phyloP scores from a whole-genome alignment of 2,888 invertebrate species.

The Aricia artaxerxes region DNA sequence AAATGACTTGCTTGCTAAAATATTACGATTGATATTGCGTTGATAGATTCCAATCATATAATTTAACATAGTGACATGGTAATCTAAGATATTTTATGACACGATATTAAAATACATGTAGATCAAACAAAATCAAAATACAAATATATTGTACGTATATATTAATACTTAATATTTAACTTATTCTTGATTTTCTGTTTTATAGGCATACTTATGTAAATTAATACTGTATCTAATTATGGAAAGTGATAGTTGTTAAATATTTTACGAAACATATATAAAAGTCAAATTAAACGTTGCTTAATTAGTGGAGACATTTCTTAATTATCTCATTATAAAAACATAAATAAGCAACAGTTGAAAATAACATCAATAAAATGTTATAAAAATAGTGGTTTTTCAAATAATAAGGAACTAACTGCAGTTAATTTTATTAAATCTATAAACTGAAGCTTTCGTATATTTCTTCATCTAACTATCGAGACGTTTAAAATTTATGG shows the following conservation, averaged over 20 bases:
- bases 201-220: constrained; percentile 7
- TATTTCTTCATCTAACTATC: not conserved
- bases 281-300: constrained; percentile 30
- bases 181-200: not conserved
- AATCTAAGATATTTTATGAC: not conserved
- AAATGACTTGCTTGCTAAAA: not conserved
- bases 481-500: not conserved
- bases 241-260: constrained; percentile 2
- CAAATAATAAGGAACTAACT: not conserved
- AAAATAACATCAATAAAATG: not conserved
- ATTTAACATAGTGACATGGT: not conserved
- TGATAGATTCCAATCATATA: constrained; percentile 8
- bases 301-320: constrained; percentile 23
- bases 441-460: not conserved
- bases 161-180: not conserved
- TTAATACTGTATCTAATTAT: not conserved
- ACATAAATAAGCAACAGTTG: not conserved
- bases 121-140: not conserved
- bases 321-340: not conserved
- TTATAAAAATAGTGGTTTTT: not conserved
- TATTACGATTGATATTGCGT: not conserved
- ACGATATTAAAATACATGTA: not conserved
- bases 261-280: not conserved
- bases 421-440: not conserved
- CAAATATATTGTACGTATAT: not conserved